Evolutionary conservation across 1,140 invertebrate species (phyloP).

Genomic region (Formica selysi): DNA sequence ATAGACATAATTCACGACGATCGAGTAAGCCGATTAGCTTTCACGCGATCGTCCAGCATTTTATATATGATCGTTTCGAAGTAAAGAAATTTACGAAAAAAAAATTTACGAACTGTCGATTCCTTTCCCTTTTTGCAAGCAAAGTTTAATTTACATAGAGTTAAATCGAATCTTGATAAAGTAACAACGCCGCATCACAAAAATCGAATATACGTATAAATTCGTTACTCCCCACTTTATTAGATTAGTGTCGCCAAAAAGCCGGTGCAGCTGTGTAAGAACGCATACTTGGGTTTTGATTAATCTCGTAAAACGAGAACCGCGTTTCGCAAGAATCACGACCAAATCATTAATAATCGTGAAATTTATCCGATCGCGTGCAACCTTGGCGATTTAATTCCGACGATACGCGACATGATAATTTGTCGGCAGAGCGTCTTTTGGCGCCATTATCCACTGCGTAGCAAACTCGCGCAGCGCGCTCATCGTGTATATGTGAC

Average conservation of each 20-base stretch:
- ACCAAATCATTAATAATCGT: constrained; percentile 29
- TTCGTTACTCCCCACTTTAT: constrained; percentile 33
- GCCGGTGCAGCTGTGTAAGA: background rate
- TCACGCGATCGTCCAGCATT: background rate
- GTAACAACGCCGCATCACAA: background rate
- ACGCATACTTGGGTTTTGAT: background rate
- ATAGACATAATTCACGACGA: background rate
- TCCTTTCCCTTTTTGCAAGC: background rate
- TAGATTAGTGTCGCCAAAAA: constrained; percentile 46
- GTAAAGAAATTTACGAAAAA: background rate
- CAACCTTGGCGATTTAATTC: constrained; percentile 33
- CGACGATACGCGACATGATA: background rate
- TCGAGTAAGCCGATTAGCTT: too few relatives aligned
- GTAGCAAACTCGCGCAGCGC: background rate
- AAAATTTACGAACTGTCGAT: background rate
- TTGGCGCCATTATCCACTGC: background rate
- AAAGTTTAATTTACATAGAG: background rate
- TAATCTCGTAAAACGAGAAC: background rate
- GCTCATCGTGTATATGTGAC: too few relatives aligned
- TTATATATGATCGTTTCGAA: background rate
- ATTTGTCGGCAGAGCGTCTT: too few relatives aligned
- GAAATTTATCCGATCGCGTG: constrained; percentile 11
- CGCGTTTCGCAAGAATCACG: constrained; percentile 12
- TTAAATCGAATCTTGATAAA: background rate
- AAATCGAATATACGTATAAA: background rate